A percentile compares a stretch with the other conserved stretches of the same genome.
These are phyloP conservation scores for Tapirus indicus DNA, from an alignment of 2,797 vertebrate genomes.

Conservation along the genomic window DNA sequence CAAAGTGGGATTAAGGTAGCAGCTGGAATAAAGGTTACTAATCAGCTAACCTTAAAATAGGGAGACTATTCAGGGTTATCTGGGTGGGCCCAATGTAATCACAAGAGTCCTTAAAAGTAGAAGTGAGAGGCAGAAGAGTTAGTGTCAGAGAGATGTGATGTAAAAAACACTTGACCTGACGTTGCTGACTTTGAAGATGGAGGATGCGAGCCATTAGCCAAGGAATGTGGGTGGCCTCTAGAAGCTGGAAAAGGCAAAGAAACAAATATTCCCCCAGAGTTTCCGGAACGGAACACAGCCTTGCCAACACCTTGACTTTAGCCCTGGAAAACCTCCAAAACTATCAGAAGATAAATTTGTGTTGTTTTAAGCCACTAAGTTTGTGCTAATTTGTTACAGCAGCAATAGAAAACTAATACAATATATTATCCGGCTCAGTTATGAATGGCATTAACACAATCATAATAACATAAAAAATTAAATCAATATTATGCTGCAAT, in stretches of 20 bases:
- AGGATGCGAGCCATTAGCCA: background rate
- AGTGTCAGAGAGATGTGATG: background rate
- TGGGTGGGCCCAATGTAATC: background rate
- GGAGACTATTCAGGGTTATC: background rate
- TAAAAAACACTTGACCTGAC: background rate
- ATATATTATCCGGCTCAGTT: background rate
- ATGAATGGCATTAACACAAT: background rate
- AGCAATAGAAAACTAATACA: background rate
- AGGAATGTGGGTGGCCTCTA: background rate
- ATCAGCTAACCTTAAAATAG: background rate
- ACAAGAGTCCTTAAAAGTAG: background rate
- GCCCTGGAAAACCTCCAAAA: background rate
- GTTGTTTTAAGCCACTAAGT: background rate
- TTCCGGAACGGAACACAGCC: background rate
- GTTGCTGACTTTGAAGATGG: background rate
- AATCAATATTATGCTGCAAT: background rate
- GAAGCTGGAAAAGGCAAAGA: background rate
- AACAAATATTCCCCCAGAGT: background rate
- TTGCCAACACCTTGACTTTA: background rate
- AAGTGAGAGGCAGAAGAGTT: background rate
- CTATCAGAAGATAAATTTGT: background rate
- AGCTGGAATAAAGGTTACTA: background rate
- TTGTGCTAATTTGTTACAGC: slow-evolving; percentile 6
- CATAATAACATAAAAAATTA: background rate
- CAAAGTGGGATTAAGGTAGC: background rate